These are phyloP conservation scores for Dolichomitus sp. DNA, from an alignment of 2,888 invertebrate species.

Conservation along the genomic window DNA sequence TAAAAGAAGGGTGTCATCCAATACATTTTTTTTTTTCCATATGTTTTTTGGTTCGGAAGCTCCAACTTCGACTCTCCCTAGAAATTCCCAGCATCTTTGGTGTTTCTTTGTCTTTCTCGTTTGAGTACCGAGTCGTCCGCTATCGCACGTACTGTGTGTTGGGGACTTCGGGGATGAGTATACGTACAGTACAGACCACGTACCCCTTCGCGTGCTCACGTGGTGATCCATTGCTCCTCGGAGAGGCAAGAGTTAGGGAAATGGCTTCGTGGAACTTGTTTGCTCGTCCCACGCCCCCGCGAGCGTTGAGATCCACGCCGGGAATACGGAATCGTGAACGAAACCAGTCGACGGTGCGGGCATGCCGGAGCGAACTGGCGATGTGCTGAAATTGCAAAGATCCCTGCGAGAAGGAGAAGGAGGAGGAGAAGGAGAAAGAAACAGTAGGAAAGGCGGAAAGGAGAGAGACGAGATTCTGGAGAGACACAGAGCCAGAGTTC, in stretches of 20 bases:
- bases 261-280: slow-evolving; percentile 85
- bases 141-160: slow-evolving; percentile 47
- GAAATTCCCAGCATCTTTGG: slow-evolving; percentile 12
- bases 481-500: slow-evolving; percentile 61
- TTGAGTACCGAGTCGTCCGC: neutral
- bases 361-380: slow-evolving; percentile 61
- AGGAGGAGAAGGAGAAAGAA: slow-evolving; percentile 15
- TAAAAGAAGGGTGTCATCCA: too few relatives aligned
- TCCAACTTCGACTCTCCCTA: neutral
- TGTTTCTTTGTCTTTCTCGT: neutral
- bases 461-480: slow-evolving; percentile 46
- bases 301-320: slow-evolving; percentile 71
- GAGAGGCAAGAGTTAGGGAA: slow-evolving; percentile 85
- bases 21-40: too few relatives aligned
- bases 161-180: slow-evolving; percentile 45
- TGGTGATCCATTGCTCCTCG: slow-evolving; percentile 85
- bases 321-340: slow-evolving; percentile 81
- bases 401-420: slow-evolving; percentile 33
- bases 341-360: slow-evolving; percentile 32
- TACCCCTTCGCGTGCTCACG: slow-evolving; percentile 72
- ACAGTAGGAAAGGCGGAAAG: neutral
- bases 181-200: slow-evolving; percentile 69
- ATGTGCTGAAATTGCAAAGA: slow-evolving; percentile 80
- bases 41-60: too few relatives aligned
- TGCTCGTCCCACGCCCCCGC: slow-evolving; percentile 74